These are phyloP conservation scores for Oriolus oriolus DNA, from an alignment of 2,113 vertebrate species.

Conservation along the genomic window DNA sequence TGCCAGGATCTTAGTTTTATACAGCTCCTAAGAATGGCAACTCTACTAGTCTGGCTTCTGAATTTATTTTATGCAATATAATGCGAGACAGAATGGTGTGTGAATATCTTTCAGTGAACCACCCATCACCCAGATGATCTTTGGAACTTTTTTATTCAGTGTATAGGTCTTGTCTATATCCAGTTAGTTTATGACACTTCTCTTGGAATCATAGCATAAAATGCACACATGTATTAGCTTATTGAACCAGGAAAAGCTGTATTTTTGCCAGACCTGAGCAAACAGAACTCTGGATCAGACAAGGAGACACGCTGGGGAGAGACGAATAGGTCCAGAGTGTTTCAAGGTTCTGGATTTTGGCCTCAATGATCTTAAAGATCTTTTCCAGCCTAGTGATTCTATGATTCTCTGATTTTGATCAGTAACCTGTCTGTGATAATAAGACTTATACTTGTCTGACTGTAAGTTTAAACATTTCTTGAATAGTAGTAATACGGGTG, in stretches of 20 bases:
- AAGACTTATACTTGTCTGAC: neutral
- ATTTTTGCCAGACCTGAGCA: neutral
- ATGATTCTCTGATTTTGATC: neutral
- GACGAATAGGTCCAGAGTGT: neutral
- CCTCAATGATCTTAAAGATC: neutral
- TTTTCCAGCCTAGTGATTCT: neutral
- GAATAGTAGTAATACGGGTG: neutral
- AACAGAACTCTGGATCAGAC: neutral
- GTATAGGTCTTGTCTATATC: neutral
- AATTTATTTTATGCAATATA: neutral
- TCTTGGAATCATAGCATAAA: neutral
- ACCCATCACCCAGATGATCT: neutral
- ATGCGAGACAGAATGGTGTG: neutral
- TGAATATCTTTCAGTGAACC: neutral
- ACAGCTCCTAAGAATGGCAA: neutral
- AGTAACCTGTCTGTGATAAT: neutral
- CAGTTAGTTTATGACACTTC: neutral
- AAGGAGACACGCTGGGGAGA: rapidly evolving
- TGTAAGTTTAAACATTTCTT: neutral
- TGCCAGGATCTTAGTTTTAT: neutral
- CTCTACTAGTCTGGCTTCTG: neutral
- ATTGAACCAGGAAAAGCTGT: neutral
- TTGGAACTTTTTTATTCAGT: neutral
- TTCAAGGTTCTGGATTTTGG: neutral
- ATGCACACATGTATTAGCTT: neutral